Base-by-base conservation (phyloP, 2,113 vertebrate genomes). In the Lanius ludovicianus region DNA sequence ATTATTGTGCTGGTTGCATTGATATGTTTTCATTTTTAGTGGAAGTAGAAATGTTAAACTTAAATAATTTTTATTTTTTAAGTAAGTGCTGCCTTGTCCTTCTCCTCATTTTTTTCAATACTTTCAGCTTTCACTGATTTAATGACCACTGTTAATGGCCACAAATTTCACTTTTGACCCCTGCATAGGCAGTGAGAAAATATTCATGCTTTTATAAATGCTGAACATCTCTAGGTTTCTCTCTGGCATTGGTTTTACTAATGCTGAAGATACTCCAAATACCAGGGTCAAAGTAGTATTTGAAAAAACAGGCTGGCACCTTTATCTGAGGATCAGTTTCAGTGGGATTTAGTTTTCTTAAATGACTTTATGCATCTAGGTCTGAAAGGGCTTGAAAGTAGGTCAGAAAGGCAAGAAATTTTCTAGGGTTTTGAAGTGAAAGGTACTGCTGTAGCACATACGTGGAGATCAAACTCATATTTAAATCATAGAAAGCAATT, bases 401-500 rank as follows among this genome's bases (percentile, higher is more conserved):
- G 56, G 42, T 84, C 60, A 77, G 64, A 90, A 91, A 92, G 16
- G 11, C 33, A 90, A 81, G 35, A 68, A 67, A 55, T 92, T 84
- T 86, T 84, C 27, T 30, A 59, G 33, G 33, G 53, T 89, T 93
- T 96, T 50, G 67, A 93, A 93, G 81, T 63, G 46, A 92, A 80
- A 90, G 23, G 9, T 50, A 19, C 35, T 70, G 52, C 63, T 62
- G 28, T 50, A 76, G 33, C 46, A 59, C 30, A 13, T 55, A 52
- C 8, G 11, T 70, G 64, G 50, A 90, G 39, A 77, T 77, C 75
- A 80, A 65, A 62, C n/a, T 76, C 25, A 41, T 73, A n/a, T 46
- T 91, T 90, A 28, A 70, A 11, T 70, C 30, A 30, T 2, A 25
- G 37, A 57, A 86, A 6, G 33, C n/a, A 80, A 81, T 86, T 95